Evolutionary conservation across 30 jellyfish, hydroid and myxozoan species (phyloP), one percentile per base, ranked within the genome.

Genomic region (Calvadosia cruxmelitensis): DNA sequence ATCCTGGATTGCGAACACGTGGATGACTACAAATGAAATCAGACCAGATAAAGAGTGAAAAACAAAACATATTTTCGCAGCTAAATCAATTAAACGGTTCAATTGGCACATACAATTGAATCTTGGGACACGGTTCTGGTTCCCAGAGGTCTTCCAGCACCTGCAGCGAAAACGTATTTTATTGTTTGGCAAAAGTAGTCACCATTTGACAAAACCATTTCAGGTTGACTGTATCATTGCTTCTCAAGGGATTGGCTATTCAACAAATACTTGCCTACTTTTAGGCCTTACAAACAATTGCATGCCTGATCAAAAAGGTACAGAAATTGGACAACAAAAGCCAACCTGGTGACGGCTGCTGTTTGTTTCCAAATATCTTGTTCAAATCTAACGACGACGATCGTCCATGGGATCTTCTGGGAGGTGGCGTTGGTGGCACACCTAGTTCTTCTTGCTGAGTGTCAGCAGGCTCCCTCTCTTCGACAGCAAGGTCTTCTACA

Each of bases 391-490:
- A 76, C 3, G 98, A 89, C 1, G 95, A 78, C 3, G 95, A 94
- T 50, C 98, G 64, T 12, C 70, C 85, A 69, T 89, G 98, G 27
- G 85, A 70, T 81, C 74, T 82, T 34, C 70, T 77, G 25, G 73
- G 50, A 12, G 92, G 92, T n/a, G 98, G 98, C 30, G 93, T 82
- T 29, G 98, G 98, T 25, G 98, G 98, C 24, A 68, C 61, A 15
- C 75, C 86, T 25, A 89, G 49, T 20, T 89, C 97, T 76, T 76
- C 69, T 35, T 42, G 57, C 57, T 5, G 15, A 42, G 57, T 10
- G 15, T 10, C 20, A 42, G 20, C 57, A 42, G 57, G 57, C 10
- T 10, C 57, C 10, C 10, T 42, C 15, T 10, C 15, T 42, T 42
- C 57, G 20, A 5, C 57, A 42, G 10, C 20, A 42, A 42, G 10